Base-by-base conservation (phyloP, 1,140 invertebrate species). In the Leptinotarsa lineolata region DNA sequence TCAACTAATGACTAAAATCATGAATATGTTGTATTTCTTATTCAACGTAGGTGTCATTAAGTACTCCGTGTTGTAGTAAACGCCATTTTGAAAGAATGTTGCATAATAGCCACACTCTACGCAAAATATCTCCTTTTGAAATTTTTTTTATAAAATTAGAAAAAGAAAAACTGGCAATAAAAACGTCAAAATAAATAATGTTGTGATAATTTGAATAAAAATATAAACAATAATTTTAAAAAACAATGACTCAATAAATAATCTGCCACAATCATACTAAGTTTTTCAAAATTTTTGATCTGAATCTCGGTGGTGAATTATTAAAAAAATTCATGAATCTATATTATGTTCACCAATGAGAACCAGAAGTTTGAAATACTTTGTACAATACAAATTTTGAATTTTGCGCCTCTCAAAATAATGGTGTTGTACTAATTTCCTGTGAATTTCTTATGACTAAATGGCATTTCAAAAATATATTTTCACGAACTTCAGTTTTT, bases 151-250 rank as follows among this genome's bases (percentile, higher is more conserved):
- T 71, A 77, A 72, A 73, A 75, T 76, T 66, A 72, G 24, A 77
- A 75, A 74, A 76, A 70, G 71, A 46, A 73, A 79, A 79, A 78
- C 76, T 74, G 45, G 39, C 54, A 77, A 79, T 78, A 79, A 79
- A 80, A 79, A 76, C 77, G 65, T 74, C 77, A 54, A 78, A 76
- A 79, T 74, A 74, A 74, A 63, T 75, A 80, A 80, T 80, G 64
- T 76, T 80, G 77, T 79, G 77, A 78, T 80, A 80, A 78, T 79
- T 79, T 78, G 71, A 76, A 76, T 73, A 78, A 79, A 77, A 70
- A 72, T 63, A 69, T 63, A 69, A 75, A 74, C 69, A 76, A 61
- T 64, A 69, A 45, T 63, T 79, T 76, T 60, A 78, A 79, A 78
- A 75, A 44, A 64, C 68, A 74, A 73, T 58, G 54, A 44, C 68